phyloP scores from a whole-genome alignment of 1,140 invertebrate genomes.

The Pygmarrhopalites habei region DNA sequence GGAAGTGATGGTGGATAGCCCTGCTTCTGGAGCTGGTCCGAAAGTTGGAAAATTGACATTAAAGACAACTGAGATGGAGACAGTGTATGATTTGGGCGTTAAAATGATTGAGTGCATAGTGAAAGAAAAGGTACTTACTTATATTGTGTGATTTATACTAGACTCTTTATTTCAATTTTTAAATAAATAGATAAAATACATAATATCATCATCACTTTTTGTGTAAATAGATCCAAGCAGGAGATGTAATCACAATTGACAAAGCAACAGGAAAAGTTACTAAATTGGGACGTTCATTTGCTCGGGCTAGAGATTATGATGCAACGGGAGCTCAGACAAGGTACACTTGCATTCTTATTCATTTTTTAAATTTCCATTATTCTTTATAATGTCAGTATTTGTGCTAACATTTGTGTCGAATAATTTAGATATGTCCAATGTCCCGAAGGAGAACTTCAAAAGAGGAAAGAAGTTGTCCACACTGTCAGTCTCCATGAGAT shows the following conservation, averaged over 20 bases:
- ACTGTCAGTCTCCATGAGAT: constrained; percentile 98
- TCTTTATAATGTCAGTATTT: too few relatives aligned
- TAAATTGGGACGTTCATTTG: constrained; percentile 88
- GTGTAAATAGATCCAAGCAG: constrained; percentile 69
- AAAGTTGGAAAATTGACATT: constrained; percentile 89
- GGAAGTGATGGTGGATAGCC: constrained; percentile 91
- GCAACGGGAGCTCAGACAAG: constrained; percentile 81
- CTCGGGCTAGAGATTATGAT: constrained; percentile 93
- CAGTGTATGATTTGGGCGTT: constrained; percentile 93
- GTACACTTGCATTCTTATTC: constrained; percentile 14
- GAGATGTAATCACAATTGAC: constrained; percentile 95
- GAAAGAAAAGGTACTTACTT: constrained; percentile 77
- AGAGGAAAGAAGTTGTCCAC: constrained; percentile 97
- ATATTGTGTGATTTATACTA: not conserved
- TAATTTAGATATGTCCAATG: constrained; percentile 91
- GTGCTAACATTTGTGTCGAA: too few relatives aligned
- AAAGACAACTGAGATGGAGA: constrained; percentile 99
- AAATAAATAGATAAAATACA: too few relatives aligned
- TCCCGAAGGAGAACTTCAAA: constrained; percentile 96
- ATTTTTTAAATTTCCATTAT: constrained; percentile 42
- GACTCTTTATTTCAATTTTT: too few relatives aligned
- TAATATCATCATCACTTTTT: too few relatives aligned
- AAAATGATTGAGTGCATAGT: constrained; percentile 98
- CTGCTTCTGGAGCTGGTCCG: constrained; percentile 79
- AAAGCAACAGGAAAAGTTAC: constrained; percentile 97